These are phyloP conservation scores for Cryptomyrus ogoouensis DNA, from an alignment of 2,113 vertebrate genomes.

Conservation along the genomic window DNA sequence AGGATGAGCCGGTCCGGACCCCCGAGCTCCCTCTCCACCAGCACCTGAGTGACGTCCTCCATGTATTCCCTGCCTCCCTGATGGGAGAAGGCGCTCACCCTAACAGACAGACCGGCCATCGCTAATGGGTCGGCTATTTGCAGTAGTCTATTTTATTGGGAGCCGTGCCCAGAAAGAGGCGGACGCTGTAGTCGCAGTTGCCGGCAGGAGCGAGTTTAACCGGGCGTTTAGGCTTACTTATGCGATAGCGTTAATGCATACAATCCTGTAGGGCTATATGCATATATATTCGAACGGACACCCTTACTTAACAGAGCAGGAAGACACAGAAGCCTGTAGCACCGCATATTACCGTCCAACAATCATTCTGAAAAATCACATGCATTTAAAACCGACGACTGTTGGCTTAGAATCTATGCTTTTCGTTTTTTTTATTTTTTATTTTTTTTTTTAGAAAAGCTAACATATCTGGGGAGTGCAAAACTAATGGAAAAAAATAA, in stretches of 20 bases:
- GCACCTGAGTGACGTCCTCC: constrained; percentile 89
- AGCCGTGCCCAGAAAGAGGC: background rate
- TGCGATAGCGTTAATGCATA: background rate
- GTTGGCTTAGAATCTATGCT: background rate
- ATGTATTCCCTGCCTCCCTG: constrained; percentile 95
- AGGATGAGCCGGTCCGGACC: constrained; percentile 52
- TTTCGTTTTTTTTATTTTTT: background rate
- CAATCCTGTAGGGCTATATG: background rate
- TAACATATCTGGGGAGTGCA: background rate
- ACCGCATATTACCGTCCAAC: background rate
- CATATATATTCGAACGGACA: background rate
- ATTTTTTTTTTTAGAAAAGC: background rate
- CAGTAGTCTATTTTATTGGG: background rate
- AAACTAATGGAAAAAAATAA: background rate
- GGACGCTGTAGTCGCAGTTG: background rate
- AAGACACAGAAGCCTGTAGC: background rate
- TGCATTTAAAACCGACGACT: background rate
- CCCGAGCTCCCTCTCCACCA: constrained; percentile 80
- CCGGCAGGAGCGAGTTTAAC: background rate
- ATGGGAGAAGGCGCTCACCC: constrained; percentile 85
- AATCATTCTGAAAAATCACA: background rate
- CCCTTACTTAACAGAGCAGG: background rate
- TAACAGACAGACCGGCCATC: constrained; percentile 77
- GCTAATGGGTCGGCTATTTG: background rate
- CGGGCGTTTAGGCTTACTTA: background rate